phyloP scores from a whole-genome alignment of 2,797 vertebrate genomes.

The Silurus lanzhouensis region DNA sequence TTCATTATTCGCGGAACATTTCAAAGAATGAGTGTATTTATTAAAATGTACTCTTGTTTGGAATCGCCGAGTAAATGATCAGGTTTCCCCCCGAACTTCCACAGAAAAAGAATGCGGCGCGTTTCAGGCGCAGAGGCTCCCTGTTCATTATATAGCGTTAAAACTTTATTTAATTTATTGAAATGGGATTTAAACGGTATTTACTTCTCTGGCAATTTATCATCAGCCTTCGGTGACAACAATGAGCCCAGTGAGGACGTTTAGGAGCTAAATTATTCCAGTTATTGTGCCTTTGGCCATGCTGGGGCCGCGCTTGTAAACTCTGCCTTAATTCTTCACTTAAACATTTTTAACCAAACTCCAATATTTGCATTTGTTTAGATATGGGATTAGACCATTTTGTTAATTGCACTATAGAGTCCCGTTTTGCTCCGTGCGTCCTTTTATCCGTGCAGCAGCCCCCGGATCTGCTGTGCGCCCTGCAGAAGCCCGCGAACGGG shows the following conservation, averaged over 20 bases:
- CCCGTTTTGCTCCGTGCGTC: conserved; percentile 91
- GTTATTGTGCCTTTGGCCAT: conserved; percentile 85
- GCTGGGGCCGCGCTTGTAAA: conserved; percentile 89
- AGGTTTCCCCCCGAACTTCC: neutral
- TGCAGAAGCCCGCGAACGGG: conserved; percentile 47
- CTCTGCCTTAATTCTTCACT: conserved; percentile 98
- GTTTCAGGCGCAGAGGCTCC: conserved; percentile 52
- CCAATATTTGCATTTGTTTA: conserved; percentile 99
- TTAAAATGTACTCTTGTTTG: conserved; percentile 2
- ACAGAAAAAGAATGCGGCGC: conserved; percentile 51
- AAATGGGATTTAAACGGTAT: conserved; percentile 88
- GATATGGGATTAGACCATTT: conserved; percentile 97
- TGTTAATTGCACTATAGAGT: conserved; percentile 98
- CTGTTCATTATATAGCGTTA: conserved; percentile 57
- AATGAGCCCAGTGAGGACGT: conserved; percentile 80
- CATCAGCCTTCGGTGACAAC: conserved; percentile 70
- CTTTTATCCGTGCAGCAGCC: conserved; percentile 95
- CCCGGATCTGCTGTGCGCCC: conserved; percentile 94
- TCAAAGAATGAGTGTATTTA: no score
- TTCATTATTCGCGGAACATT: neutral
- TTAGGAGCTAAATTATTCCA: conserved; percentile 84
- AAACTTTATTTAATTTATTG: conserved; percentile 81
- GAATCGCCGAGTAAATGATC: conserved; percentile 11
- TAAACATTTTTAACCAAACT: conserved; percentile 99
- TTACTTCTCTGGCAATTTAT: conserved; percentile 79